phyloP scores from a whole-genome alignment of 53 echinoderm and acorn worm genomes.

The Holothuria scabra region DNA sequence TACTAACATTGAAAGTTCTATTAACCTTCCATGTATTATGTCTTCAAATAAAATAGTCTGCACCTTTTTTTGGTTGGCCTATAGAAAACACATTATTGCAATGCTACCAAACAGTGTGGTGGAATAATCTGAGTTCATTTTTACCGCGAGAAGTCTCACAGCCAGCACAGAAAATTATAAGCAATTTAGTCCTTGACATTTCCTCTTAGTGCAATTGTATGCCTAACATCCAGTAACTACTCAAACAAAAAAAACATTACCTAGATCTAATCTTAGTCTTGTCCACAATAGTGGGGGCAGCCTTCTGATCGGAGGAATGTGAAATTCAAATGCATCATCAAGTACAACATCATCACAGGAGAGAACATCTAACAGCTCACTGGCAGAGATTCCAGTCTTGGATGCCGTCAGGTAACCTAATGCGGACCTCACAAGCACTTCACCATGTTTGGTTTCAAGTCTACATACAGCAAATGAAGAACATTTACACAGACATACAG shows the following conservation, averaged over 20 bases:
- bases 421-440: slow-evolving; percentile 75
- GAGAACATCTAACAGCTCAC: slow-evolving; percentile 85
- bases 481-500: too few species aligned
- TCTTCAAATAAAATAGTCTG: too few species aligned
- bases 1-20: too few species aligned
- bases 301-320: slow-evolving; percentile 79
- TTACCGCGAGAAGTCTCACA: too few species aligned
- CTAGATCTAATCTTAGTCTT: slow-evolving; percentile 73
- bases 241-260: slow-evolving; percentile 37
- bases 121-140: too few species aligned
- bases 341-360: slow-evolving; percentile 91
- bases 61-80: too few species aligned
- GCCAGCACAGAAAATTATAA: too few species aligned
- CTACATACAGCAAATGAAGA: slow-evolving; percentile 24
- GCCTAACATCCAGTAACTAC: neutral
- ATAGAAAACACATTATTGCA: too few species aligned
- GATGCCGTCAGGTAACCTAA: slow-evolving; percentile 89
- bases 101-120: too few species aligned
- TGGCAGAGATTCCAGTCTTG: slow-evolving; percentile 77
- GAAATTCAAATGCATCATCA: slow-evolving; percentile 88
- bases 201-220: too few species aligned
- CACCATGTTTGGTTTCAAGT: slow-evolving; percentile 82
- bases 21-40: too few species aligned
- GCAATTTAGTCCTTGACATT: too few species aligned
- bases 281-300: slow-evolving; percentile 86